Base-by-base conservation (phyloP, 2,797 vertebrate species). In the Knipowitschia caucasica region DNA sequence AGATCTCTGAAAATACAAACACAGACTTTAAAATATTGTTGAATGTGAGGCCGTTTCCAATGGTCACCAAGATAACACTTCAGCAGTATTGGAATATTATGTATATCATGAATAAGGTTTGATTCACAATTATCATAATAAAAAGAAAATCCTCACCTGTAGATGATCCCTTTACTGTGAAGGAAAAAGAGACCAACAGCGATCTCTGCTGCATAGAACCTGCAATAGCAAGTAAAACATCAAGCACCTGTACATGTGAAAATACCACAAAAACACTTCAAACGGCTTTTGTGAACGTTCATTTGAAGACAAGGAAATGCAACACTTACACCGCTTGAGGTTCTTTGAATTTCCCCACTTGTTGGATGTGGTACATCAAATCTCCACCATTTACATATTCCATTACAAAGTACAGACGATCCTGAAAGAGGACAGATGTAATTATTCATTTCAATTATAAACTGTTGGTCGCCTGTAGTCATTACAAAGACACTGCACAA, bases 201-300 rank as follows among this genome's bases (percentile, higher is more conserved):
- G 60, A 99, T 97, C 91, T 99, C 96, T 76, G 95, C 95, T 69
- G 96, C 95, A 50, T 99, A 99, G 86, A 99, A 99, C 81, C 96
- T 99, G 90, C 38, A 90, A 84, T 45, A 43, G 70, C 81, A 84
- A 44, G 25, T 39, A 69, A 25, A 53, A 7, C 17, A 57, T 56
- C 29, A 61, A 4, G 56, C 7, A 25, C 27, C 30, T 21, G 20
- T 29, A 47, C 3, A 26, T 14, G 23, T 25, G 12, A 23, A 40
- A 40, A 40, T 17, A 1, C 36, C 3, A 18, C 4, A 40, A 23
- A 21, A 39, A 7, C 15, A 39, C 36, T 21, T 5, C 31, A 33
- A 33, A 33, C 31, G 2, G 31, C 4, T n/a, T 34, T n/a, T 6
- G 6, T 33, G 12, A 34, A 14, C 30, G 39, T n/a, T n/a, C n/a